A percentile compares a stretch with the other conserved stretches of the same genome.
Conservation (phyloP, 2,113 vertebrate genomes). For the Sceloporus undulatus region DNA sequence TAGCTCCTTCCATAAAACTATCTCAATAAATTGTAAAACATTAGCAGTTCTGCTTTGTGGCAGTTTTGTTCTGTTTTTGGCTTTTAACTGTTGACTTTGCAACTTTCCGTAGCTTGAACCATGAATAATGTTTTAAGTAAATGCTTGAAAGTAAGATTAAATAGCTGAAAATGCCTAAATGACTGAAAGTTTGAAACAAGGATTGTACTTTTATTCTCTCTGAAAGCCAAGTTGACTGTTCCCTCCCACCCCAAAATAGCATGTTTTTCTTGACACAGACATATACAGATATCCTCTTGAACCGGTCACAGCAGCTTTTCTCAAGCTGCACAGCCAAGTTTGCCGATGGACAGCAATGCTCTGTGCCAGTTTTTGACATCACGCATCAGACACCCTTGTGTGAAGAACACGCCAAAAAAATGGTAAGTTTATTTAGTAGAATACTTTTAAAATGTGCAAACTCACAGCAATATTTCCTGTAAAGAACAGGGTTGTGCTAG, state of each 20-base stretch:
- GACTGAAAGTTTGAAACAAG: constrained; percentile 41
- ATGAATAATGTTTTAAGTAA: constrained; percentile 51
- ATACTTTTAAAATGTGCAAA: neutral
- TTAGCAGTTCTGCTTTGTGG: constrained; percentile 63
- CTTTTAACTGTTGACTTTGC: constrained; percentile 57
- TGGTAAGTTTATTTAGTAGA: constrained; percentile 82
- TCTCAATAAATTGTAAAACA: constrained; percentile 65
- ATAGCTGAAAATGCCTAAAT: neutral
- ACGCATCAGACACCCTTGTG: constrained; percentile 98
- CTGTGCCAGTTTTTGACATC: constrained; percentile 98
- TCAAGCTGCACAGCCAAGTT: constrained; percentile 99
- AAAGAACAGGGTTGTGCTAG: neutral
- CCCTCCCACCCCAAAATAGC: constrained; percentile 7
- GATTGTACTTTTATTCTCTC: constrained; percentile 48
- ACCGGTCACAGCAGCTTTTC: constrained; percentile 98
- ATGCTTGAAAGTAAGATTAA: constrained; percentile 56
- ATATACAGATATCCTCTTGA: constrained; percentile 93
- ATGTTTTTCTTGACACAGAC: constrained; percentile 81
- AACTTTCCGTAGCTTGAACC: constrained; percentile 59
- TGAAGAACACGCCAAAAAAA: constrained; percentile 99
- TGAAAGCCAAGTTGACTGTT: constrained; percentile 47
- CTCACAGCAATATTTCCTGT: neutral
- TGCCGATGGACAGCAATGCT: constrained; percentile 97
- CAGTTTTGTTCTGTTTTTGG: constrained; percentile 39
- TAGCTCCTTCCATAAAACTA: constrained; percentile 50